These are phyloP conservation scores for Scaptodrosophila lebanonensis DNA, from an alignment of 1,140 invertebrate species.

Conservation along the genomic window DNA sequence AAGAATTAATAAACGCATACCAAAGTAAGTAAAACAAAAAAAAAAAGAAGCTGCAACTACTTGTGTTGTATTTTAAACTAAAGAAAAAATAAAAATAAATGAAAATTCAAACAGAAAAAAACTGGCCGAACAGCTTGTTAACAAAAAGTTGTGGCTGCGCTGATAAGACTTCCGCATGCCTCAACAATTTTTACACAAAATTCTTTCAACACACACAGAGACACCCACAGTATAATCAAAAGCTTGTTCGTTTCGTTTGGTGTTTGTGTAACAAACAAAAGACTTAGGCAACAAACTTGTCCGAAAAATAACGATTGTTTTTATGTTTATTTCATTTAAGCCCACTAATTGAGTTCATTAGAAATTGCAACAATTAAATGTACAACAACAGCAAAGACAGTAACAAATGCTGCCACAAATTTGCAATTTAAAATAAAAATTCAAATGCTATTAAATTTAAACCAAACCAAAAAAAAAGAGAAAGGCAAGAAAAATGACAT, in stretches of 20 bases:
- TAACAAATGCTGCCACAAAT: constrained; percentile 29
- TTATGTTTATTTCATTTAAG: too few species aligned
- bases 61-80: constrained; percentile 7
- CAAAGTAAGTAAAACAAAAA: constrained; percentile 18
- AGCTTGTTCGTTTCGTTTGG: neutral
- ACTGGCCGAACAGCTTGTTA: constrained; percentile 56
- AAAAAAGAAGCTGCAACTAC: constrained; percentile 54
- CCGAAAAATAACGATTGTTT: constrained; percentile 34
- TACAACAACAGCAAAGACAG: constrained; percentile 1
- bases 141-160: constrained; percentile 24
- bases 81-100: constrained; percentile 22
- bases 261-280: constrained; percentile 40
- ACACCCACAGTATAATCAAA: constrained; percentile 10
- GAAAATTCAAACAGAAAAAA: constrained; percentile 11
- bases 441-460: too few species aligned
- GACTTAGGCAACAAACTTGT: constrained; percentile 50
- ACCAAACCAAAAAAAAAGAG: constrained; percentile 42
- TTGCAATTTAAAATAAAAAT: constrained; percentile 27
- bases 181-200: constrained; percentile 61
- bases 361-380: constrained; percentile 65
- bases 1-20: constrained; percentile 19
- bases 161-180: constrained; percentile 73
- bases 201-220: constrained; percentile 26
- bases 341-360: constrained; percentile 47
- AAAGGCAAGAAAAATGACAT: constrained; percentile 49